A percentile compares a stretch with the other conserved stretches of the same genome.
Evolutionary conservation across 2,797 vertebrate genomes (phyloP).

Genomic region (Heteromormyrus szaboi): DNA sequence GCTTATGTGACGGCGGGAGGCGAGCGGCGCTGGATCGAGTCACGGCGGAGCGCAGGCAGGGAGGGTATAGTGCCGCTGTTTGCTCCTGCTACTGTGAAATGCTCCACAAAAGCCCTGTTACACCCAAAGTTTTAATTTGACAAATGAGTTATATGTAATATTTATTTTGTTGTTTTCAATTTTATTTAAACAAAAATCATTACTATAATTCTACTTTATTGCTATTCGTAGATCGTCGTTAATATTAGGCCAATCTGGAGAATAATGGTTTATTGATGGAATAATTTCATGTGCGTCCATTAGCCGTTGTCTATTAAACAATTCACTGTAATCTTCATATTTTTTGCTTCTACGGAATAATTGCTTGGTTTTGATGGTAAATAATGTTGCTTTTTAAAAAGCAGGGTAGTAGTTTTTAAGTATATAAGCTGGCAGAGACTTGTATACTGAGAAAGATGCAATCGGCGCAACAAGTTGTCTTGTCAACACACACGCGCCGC

Average conservation of each 20-base stretch:
- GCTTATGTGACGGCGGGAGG: background rate
- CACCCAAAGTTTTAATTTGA: background rate
- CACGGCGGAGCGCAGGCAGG: background rate
- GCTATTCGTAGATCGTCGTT: background rate
- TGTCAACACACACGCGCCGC: conserved; percentile 16
- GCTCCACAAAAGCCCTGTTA: background rate
- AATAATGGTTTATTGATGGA: background rate
- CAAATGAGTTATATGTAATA: background rate
- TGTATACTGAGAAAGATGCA: background rate
- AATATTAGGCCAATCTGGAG: background rate
- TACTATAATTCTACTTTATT: background rate
- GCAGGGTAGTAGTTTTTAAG: background rate
- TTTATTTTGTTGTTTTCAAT: background rate
- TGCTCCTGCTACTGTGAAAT: background rate
- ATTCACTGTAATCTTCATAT: background rate
- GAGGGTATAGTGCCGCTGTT: background rate
- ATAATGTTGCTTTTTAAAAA: background rate
- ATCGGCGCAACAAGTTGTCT: conserved; percentile 20
- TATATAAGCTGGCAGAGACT: background rate
- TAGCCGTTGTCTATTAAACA: background rate
- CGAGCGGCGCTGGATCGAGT: background rate
- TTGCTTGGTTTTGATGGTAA: background rate
- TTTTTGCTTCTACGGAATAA: background rate
- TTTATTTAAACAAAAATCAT: background rate
- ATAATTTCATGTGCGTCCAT: background rate